Percentiles rank a stretch among this genome's conserved stretches.
phyloP scores from a whole-genome alignment of 2,797 vertebrate genomes.

The Notolabrus celidotus region DNA sequence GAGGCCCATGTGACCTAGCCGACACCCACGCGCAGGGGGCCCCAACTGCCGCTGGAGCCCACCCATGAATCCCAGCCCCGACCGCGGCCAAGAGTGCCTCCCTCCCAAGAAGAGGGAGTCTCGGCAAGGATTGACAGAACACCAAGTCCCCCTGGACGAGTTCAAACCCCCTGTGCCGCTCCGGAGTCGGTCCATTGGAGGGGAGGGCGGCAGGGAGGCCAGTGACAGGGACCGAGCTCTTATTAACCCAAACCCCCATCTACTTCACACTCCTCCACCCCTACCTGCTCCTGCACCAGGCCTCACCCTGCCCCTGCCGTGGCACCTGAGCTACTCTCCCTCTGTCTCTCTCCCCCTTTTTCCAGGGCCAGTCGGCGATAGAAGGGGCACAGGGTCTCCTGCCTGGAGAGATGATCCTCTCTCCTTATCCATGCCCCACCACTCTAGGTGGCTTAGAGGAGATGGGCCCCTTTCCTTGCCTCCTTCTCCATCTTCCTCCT shows the following conservation, averaged over 20 bases:
- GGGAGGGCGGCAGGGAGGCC: slow-evolving; percentile 77
- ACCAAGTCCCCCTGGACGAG: slow-evolving; percentile 78
- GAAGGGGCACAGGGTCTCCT: slow-evolving; percentile 76
- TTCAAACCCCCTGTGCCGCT: slow-evolving; percentile 86
- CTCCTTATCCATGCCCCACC: slow-evolving; percentile 72
- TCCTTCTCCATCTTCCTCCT: slow-evolving; percentile 75
- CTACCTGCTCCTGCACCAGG: slow-evolving; percentile 71
- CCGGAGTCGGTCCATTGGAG: slow-evolving; percentile 68
- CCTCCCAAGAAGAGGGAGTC: slow-evolving; percentile 89
- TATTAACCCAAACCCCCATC: slow-evolving; percentile 73
- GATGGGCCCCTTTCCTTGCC: slow-evolving; percentile 75
- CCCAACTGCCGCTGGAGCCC: slow-evolving; percentile 82
- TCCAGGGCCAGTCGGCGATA: slow-evolving; percentile 75
- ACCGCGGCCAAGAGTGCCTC: slow-evolving; percentile 88
- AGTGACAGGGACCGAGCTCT: slow-evolving; percentile 65
- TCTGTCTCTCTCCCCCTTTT: slow-evolving; percentile 78
- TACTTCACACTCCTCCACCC: slow-evolving; percentile 71
- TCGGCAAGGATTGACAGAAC: slow-evolving; percentile 83
- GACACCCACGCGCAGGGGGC: slow-evolving; percentile 76
- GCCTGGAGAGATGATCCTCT: slow-evolving; percentile 83
- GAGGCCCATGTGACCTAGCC: slow-evolving; percentile 90
- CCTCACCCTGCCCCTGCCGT: slow-evolving; percentile 77
- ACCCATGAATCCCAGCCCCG: slow-evolving; percentile 89
- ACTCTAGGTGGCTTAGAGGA: slow-evolving; percentile 81
- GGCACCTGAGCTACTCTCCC: slow-evolving; percentile 80